Conservation (phyloP, 2,113 vertebrate species). For the Morone saxatilis region DNA sequence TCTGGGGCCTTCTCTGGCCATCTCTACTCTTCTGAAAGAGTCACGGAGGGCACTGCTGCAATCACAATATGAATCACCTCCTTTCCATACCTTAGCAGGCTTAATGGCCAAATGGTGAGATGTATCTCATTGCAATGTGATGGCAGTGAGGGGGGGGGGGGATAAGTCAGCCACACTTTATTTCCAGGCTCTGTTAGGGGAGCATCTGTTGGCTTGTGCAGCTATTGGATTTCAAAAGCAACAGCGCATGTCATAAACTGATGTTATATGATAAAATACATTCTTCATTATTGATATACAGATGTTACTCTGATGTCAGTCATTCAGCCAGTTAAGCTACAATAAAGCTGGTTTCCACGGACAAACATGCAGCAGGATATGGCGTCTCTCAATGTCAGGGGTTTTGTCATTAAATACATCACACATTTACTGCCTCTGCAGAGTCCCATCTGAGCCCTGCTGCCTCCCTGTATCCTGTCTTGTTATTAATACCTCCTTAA, state of each 20-base stretch:
- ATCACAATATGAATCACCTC: slow-evolving; percentile 76
- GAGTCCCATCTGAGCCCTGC: not conserved
- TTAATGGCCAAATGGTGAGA: slow-evolving; percentile 72
- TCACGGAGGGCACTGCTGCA: slow-evolving; percentile 63
- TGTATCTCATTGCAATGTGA: slow-evolving; percentile 72
- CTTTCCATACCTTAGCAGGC: slow-evolving; percentile 58
- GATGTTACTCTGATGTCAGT: slow-evolving; percentile 44
- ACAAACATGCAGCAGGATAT: not conserved
- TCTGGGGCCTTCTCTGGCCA: slow-evolving; percentile 47
- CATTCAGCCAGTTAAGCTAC: slow-evolving; percentile 29
- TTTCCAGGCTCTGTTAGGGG: slow-evolving; percentile 61
- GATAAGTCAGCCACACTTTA: slow-evolving; percentile 66
- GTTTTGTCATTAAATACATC: slow-evolving; percentile 39
- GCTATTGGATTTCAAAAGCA: slow-evolving; percentile 71
- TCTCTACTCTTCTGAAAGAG: slow-evolving; percentile 57
- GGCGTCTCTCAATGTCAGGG: slow-evolving; percentile 41
- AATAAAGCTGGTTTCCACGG: not conserved
- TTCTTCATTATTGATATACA: slow-evolving; percentile 50
- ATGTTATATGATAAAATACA: slow-evolving; percentile 39
- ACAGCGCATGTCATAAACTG: slow-evolving; percentile 41
- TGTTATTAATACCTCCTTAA: slow-evolving; percentile 38
- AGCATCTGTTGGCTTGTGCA: slow-evolving; percentile 71
- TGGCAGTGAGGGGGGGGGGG: slow-evolving; percentile 30
- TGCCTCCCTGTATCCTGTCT: not conserved
- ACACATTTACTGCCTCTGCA: not conserved